phyloP scores from a whole-genome alignment of 2,888 invertebrate genomes.

The Nesidiocoris tenuis region DNA sequence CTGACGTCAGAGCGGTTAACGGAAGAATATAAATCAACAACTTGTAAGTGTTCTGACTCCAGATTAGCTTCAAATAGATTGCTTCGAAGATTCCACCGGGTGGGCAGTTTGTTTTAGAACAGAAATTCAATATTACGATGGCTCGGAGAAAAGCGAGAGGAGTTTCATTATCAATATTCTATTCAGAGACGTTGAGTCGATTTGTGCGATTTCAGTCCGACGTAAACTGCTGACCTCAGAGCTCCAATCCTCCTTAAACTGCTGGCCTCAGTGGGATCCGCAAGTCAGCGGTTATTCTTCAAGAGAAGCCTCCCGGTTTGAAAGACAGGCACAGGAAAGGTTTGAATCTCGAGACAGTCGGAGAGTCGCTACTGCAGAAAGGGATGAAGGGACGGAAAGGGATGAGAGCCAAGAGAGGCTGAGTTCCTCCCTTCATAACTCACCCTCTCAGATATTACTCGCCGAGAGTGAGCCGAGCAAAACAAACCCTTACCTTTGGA shows the following conservation, averaged over 20 bases:
- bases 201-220: no score
- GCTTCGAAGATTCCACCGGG: no score
- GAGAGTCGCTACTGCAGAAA: not conserved
- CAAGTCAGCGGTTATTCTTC: not conserved
- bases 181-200: not conserved
- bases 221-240: not conserved
- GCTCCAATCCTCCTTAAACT: not conserved
- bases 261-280: not conserved
- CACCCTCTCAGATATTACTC: conserved; percentile 14
- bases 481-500: conserved; percentile 25
- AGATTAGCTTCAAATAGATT: no score
- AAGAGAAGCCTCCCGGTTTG: not conserved
- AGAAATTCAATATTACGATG: not conserved
- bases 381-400: not conserved
- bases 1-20: not conserved
- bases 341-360: not conserved
- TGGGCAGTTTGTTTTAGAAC: no score
- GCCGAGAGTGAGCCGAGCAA: conserved; percentile 5
- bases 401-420: not conserved
- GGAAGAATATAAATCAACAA: no score
- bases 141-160: no score
- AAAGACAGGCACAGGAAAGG: not conserved
- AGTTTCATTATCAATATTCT: no score
- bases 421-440: conserved; percentile 6
- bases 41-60: no score